Evolutionary conservation across 2,797 vertebrate genomes (phyloP).

Genomic region (Platyrinchus mystaceus): DNA sequence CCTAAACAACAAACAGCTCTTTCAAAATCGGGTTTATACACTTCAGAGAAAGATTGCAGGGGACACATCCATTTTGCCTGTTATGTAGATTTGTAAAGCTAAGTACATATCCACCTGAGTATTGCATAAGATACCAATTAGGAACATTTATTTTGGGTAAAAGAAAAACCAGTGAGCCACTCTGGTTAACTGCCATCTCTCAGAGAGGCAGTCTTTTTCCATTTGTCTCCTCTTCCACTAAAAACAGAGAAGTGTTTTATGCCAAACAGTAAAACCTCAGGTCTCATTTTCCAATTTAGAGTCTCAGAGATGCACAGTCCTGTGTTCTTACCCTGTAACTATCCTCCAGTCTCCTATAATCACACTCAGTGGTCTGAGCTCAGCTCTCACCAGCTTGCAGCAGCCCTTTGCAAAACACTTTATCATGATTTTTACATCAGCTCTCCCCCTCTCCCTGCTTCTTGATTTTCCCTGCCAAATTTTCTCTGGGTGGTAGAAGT

Average conservation of each 20-base stretch:
- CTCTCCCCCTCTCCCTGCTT: neutral
- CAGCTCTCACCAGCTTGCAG: neutral
- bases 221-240: neutral
- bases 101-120: neutral
- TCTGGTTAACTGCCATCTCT: neutral
- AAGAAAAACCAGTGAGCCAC: neutral
- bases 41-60: neutral
- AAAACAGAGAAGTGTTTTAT: neutral
- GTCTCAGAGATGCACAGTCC: neutral
- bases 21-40: neutral
- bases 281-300: slow-evolving; percentile 32
- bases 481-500: neutral
- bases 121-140: neutral
- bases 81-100: neutral
- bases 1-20: neutral
- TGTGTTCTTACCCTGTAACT: neutral
- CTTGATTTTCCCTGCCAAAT: neutral
- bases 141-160: neutral
- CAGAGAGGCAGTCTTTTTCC: neutral
- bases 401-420: neutral
- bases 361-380: neutral
- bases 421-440: neutral
- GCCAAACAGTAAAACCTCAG: neutral
- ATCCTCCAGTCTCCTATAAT: neutral
- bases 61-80: neutral